phyloP scores from a whole-genome alignment of 2,888 invertebrate genomes.

The Leptinotarsa rubiginosa region DNA sequence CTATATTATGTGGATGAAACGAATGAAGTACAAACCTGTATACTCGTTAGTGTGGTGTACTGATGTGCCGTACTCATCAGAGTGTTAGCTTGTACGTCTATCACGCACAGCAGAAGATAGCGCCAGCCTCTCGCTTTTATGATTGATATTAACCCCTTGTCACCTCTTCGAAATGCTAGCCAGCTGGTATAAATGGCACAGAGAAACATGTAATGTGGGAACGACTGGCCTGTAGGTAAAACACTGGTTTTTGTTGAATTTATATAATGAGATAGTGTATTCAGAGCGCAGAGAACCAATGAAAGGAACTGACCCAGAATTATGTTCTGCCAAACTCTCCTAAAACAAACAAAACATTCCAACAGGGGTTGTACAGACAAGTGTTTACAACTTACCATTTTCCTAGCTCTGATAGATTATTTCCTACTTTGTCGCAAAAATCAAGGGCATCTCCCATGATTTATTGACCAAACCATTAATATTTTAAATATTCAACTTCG shows the following conservation, averaged over 20 bases:
- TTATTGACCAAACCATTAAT: slow-evolving; percentile 41
- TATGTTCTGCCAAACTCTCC: slow-evolving; percentile 80
- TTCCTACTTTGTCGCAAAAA: slow-evolving; percentile 76
- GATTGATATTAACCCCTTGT: slow-evolving; percentile 72
- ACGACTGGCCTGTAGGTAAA: slow-evolving; percentile 83
- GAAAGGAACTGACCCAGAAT: slow-evolving; percentile 82
- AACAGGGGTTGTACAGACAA: neutral
- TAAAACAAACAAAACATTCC: slow-evolving; percentile 54
- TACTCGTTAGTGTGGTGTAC: slow-evolving; percentile 78
- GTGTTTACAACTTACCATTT: slow-evolving; percentile 71
- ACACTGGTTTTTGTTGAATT: slow-evolving; percentile 77
- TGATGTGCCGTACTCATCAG: slow-evolving; percentile 84
- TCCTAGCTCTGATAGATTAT: slow-evolving; percentile 76
- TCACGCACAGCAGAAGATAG: slow-evolving; percentile 79
- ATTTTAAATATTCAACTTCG: slow-evolving; percentile 43
- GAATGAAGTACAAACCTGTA: slow-evolving; percentile 69
- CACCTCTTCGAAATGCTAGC: slow-evolving; percentile 77
- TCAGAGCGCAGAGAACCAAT: slow-evolving; percentile 81
- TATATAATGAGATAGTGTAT: slow-evolving; percentile 78
- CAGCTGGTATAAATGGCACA: slow-evolving; percentile 82
- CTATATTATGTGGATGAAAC: slow-evolving; percentile 7
- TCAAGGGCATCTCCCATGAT: slow-evolving; percentile 63
- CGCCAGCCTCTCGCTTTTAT: slow-evolving; percentile 81
- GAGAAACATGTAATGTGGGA: slow-evolving; percentile 82
- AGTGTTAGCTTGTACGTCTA: slow-evolving; percentile 90